These are phyloP conservation scores for Microtus richardsoni DNA, from an alignment of 2,113 vertebrate genomes.

Conservation along the genomic window DNA sequence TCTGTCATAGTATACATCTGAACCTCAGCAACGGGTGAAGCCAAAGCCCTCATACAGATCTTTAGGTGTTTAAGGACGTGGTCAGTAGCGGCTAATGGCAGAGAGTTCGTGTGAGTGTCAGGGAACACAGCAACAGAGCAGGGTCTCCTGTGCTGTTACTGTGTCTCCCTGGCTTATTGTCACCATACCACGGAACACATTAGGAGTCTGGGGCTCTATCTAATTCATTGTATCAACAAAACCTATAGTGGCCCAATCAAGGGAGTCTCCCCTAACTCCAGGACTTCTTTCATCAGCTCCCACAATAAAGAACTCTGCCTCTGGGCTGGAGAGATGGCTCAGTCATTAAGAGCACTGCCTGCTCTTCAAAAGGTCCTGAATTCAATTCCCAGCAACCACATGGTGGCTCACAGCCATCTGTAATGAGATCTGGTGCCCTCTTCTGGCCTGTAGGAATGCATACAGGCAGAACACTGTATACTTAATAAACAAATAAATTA, in stretches of 20 bases:
- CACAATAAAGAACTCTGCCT: not conserved
- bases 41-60: not conserved
- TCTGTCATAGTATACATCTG: not conserved
- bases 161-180: rapidly evolving
- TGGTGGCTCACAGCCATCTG: too few relatives aligned
- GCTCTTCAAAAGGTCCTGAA: too few relatives aligned
- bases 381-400: too few relatives aligned
- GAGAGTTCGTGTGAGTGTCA: too few relatives aligned
- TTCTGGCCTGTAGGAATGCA: too few relatives aligned
- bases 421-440: too few relatives aligned
- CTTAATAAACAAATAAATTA: too few relatives aligned
- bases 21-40: not conserved
- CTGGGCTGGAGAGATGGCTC: too few relatives aligned
- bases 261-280: not conserved
- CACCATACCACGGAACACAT: rapidly evolving
- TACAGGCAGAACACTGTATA: too few relatives aligned
- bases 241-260: rapidly evolving
- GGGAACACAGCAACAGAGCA: not conserved
- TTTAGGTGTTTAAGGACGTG: not conserved
- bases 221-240: rapidly evolving
- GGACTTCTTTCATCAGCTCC: not conserved
- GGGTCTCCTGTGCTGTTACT: not conserved
- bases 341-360: too few relatives aligned
- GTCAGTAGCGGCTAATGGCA: not conserved
- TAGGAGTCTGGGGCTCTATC: rapidly evolving